Conservation (phyloP, 2,113 vertebrate species). For the Myanophis thanlyinensis region DNA sequence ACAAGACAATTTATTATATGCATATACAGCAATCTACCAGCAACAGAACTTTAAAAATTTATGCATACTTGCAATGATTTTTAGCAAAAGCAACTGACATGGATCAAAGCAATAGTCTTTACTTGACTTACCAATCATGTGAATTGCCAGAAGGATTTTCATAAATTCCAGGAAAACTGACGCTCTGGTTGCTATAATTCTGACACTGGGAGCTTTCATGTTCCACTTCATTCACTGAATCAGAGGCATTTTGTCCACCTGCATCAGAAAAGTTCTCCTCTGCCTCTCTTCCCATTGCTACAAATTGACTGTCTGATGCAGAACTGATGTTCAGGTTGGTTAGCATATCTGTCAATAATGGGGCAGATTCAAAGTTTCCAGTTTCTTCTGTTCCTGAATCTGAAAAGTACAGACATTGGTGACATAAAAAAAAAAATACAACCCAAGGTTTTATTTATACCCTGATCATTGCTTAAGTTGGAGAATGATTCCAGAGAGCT, state of each 20-base stretch:
- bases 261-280: neutral
- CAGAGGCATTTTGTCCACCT: constrained; percentile 12
- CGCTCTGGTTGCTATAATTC: constrained; percentile 27
- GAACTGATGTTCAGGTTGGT: constrained; percentile 46
- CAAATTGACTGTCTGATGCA: constrained; percentile 38
- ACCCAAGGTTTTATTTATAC: neutral
- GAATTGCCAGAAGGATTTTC: constrained; percentile 44
- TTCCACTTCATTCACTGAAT: constrained; percentile 26
- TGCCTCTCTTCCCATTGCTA: constrained; percentile 42
- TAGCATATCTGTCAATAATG: constrained; percentile 37
- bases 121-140: constrained; percentile 59
- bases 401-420: constrained; percentile 24
- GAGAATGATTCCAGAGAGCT: neutral
- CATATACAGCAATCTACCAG: neutral
- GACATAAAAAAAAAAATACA: neutral
- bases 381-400: constrained; percentile 55
- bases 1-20: neutral
- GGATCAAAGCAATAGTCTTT: neutral
- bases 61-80: neutral
- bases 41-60: neutral
- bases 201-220: constrained; percentile 17
- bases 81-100: neutral
- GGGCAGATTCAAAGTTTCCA: constrained; percentile 31
- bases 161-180: constrained; percentile 34
- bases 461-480: accelerated